Percentiles rank a stretch among this genome's conserved stretches.
Conservation (phyloP, 2,888 invertebrate genomes). For the Phlogophora meticulosa region DNA sequence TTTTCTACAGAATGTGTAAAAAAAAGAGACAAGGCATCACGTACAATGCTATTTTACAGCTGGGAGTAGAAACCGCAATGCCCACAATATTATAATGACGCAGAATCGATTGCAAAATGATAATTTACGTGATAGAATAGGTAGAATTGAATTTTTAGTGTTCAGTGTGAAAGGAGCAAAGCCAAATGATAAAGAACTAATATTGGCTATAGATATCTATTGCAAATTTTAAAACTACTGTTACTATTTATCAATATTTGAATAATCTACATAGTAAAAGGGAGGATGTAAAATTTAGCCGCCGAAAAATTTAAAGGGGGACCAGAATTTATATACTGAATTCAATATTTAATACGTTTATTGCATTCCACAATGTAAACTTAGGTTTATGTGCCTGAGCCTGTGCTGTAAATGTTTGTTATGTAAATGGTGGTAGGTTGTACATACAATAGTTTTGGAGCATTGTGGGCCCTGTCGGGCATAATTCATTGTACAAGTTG, state of each 20-base stretch:
- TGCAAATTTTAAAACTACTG: not conserved
- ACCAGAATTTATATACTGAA: no score
- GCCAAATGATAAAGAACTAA: not conserved
- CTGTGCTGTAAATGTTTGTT: no score
- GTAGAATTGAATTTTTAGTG: constrained; percentile 80
- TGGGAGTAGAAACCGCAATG: constrained; percentile 86
- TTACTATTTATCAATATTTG: not conserved
- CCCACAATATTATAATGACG: constrained; percentile 86
- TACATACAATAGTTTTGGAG: no score
- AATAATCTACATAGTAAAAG: no score
- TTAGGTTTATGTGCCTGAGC: no score
- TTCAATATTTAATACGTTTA: no score
- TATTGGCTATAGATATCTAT: not conserved
- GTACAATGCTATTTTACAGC: constrained; percentile 82
- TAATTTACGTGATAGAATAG: constrained; percentile 87
- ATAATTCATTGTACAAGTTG: no score
- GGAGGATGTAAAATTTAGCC: no score
- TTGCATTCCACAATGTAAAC: no score
- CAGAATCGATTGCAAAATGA: constrained; percentile 88
- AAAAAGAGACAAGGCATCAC: constrained; percentile 84
- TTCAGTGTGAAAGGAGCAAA: constrained; percentile 27
- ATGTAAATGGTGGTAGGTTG: no score
- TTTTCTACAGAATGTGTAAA: constrained; percentile 71
- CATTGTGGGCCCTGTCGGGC: no score
- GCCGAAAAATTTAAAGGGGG: no score